These are phyloP conservation scores for Poeciliopsis infans DNA, from an alignment of 2,797 vertebrate genomes.

Conservation along the genomic window DNA sequence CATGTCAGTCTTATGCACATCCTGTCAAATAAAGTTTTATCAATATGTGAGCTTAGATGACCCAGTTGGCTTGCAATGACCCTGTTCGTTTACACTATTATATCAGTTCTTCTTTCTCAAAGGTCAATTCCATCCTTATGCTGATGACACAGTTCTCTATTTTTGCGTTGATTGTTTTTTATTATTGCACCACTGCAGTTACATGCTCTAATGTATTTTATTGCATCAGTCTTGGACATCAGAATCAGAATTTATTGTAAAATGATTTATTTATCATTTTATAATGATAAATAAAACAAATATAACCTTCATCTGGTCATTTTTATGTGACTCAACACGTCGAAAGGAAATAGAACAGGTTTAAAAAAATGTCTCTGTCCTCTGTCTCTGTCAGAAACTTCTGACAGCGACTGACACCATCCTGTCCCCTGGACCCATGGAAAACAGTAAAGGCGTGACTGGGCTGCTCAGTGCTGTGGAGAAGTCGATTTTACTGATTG, in stretches of 20 bases:
- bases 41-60: too few species aligned
- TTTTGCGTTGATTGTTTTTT: not conserved
- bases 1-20: too few species aligned
- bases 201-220: not conserved
- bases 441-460: constrained; percentile 35
- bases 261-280: too few species aligned
- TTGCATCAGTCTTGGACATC: not conserved
- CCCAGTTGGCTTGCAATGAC: too few species aligned
- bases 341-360: not conserved
- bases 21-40: too few species aligned
- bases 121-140: not conserved
- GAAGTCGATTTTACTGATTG: constrained; percentile 65
- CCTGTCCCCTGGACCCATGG: constrained; percentile 32
- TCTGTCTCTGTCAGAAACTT: constrained; percentile 57
- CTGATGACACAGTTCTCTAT: not conserved
- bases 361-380: not conserved
- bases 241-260: not conserved
- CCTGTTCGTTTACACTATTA: not conserved
- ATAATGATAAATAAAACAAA: too few species aligned
- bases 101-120: not conserved
- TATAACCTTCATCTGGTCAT: not conserved
- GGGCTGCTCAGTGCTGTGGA: constrained; percentile 65
- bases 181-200: not conserved
- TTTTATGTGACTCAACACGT: not conserved
- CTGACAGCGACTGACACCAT: constrained; percentile 44